Conservation (phyloP, 2,888 invertebrate species). For the Epinotia demarniana region DNA sequence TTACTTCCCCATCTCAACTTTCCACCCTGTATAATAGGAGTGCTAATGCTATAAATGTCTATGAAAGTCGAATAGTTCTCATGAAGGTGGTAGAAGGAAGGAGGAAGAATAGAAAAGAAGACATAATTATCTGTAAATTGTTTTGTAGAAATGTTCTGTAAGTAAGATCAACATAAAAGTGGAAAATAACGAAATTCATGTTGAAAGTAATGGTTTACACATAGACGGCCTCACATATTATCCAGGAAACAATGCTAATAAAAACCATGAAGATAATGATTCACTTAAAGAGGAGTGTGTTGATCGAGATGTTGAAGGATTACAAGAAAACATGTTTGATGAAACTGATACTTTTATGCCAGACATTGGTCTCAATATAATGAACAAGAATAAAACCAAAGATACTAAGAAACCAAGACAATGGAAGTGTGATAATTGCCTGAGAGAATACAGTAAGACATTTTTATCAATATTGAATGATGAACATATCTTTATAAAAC, state of each 20-base stretch:
- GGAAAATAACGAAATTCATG: slow-evolving; percentile 17
- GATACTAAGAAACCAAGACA: not conserved
- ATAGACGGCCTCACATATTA: not conserved
- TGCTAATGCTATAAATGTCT: no score
- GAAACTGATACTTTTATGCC: slow-evolving; percentile 11
- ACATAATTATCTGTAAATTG: not conserved
- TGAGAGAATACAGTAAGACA: slow-evolving; percentile 50
- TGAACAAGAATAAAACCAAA: slow-evolving; percentile 15
- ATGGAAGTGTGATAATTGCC: slow-evolving; percentile 49
- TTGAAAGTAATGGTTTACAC: slow-evolving; percentile 13
- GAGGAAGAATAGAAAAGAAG: not conserved
- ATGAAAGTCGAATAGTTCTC: no score
- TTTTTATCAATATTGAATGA: not conserved
- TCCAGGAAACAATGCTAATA: not conserved
- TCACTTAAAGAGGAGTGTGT: slow-evolving; percentile 24
- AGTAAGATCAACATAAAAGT: slow-evolving; percentile 23
- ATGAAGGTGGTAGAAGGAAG: no score
- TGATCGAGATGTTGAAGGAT: slow-evolving; percentile 8
- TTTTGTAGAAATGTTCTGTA: slow-evolving; percentile 25
- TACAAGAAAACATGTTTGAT: slow-evolving; percentile 21
- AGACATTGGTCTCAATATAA: slow-evolving; percentile 5
- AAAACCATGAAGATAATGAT: not conserved
- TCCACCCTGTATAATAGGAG: no score
- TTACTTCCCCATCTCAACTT: no score
- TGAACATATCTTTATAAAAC: not conserved